Evolutionary conservation across 2,888 invertebrate species (phyloP).

Genomic region (Scaptomyza caliginosa): DNA sequence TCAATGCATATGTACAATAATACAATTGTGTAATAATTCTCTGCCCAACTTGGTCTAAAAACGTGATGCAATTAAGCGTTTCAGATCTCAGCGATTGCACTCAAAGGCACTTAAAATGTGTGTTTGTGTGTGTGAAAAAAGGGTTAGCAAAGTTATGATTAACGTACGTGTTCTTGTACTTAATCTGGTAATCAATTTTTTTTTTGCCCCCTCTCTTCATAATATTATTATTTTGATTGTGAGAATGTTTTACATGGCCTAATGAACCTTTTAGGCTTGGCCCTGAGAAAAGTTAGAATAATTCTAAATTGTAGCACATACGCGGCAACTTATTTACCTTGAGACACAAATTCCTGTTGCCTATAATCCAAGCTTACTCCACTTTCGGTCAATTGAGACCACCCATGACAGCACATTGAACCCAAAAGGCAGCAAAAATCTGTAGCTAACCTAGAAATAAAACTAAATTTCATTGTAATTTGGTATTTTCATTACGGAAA

Average conservation of each 20-base stretch:
- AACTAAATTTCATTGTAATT: conserved; percentile 47
- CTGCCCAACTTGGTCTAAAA: conserved; percentile 71
- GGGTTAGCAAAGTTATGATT: conserved; percentile 73
- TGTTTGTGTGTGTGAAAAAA: conserved; percentile 39
- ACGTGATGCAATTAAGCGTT: conserved; percentile 78
- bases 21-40: conserved; percentile 76
- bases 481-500: conserved; percentile 73
- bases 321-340: conserved; percentile 36
- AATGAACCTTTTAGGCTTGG: conserved; percentile 40
- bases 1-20: conserved; percentile 30
- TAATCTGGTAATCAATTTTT: conserved; percentile 75
- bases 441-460: conserved; percentile 65
- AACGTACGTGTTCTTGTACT: conserved; percentile 71
- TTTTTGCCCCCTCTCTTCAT: conserved; percentile 30
- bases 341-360: not conserved
- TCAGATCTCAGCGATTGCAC: conserved; percentile 50
- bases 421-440: conserved; percentile 41
- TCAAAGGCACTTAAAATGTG: conserved; percentile 42
- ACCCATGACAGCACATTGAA: conserved; percentile 59
- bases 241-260: conserved; percentile 52
- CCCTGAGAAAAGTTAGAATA: conserved; percentile 46
- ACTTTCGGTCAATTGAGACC: conserved; percentile 32
- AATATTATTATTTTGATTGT: conserved; percentile 58
- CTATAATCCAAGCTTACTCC: conserved; percentile 33
- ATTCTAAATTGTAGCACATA: conserved; percentile 42